Evolutionary conservation across 2,888 invertebrate genomes (phyloP), one percentile per base, ranked within the genome.

Genomic region (Diabrotica balteata): DNA sequence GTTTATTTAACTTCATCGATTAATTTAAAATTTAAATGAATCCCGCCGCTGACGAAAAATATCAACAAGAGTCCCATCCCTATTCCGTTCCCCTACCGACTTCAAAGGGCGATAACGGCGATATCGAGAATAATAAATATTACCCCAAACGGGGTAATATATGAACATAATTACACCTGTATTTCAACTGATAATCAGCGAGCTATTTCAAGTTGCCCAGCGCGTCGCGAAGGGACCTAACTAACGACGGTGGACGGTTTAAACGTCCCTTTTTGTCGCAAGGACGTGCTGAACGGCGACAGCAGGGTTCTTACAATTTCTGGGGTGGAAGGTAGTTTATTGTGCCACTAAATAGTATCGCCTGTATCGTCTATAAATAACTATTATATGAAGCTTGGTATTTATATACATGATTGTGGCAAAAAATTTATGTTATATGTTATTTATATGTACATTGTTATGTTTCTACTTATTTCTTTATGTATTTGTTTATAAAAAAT

Each of bases 111-210:
- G 47, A 47, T 47, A 47, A 53, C 7, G 32, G 42, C 32, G 32
- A 32, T 32, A 32, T 32, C 32, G 32, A 32, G 32, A 32, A 50
- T 50, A 43, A 67, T 62, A 59, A 63, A 62, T 62, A 62, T 52
- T 53, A 32, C 58, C 62, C 53, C 22, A 53, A 67, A 67, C 62
- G 43, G 51, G 62, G 53, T 46, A 67, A 52, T 67, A 53, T 10
- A 52, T 61, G 51, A 44, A 61, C 51, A 45, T 57, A 66, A 66
- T 66, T 62, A 61, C 50, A 66, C 66, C 66, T 66, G 66, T 57
- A 66, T 61, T 62, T 66, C 47, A 62, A 45, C 61, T 60, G 66
- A 67, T 67, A 53, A 67, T 67, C 62, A 43, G 51, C 45, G 47
- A 47, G 32, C 54, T 44, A 57, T 61, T 54, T 60, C 44, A 54